These are phyloP conservation scores for Catocala nupta DNA, from an alignment of 2,888 invertebrate genomes.

Conservation along the genomic window DNA sequence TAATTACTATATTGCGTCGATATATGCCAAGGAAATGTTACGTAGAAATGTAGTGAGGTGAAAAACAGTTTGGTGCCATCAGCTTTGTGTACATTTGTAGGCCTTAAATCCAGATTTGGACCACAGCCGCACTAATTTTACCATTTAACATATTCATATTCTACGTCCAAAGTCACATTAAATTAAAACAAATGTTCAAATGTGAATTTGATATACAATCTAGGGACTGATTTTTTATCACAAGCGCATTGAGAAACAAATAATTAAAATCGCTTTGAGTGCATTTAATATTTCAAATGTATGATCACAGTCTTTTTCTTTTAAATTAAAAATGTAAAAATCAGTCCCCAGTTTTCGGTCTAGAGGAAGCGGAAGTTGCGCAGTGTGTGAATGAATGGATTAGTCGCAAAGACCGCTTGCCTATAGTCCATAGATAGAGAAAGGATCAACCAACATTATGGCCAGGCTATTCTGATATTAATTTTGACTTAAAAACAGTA, in stretches of 20 bases:
- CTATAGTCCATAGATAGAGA: constrained; percentile 5
- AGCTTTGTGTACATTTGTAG: neutral
- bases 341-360: constrained; percentile 57
- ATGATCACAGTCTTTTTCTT: constrained; percentile 59
- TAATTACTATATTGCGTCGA: too few species aligned
- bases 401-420: constrained; percentile 9
- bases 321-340: constrained; percentile 57
- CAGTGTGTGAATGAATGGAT: constrained; percentile 19
- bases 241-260: constrained; percentile 54
- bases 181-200: constrained; percentile 80
- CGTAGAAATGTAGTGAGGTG: too few species aligned
- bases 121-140: constrained; percentile 37
- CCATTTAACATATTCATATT: constrained; percentile 30
- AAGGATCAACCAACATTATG: constrained; percentile 10
- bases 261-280: constrained; percentile 53
- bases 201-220: constrained; percentile 68
- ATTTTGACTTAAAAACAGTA: constrained; percentile 10
- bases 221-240: constrained; percentile 70
- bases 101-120: constrained; percentile 22
- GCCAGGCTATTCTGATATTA: constrained; percentile 20
- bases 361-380: constrained; percentile 29
- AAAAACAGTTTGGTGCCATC: too few species aligned
- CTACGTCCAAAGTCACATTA: constrained; percentile 75
- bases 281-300: constrained; percentile 34
- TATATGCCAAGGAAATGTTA: too few species aligned